These are phyloP conservation scores for Periplaneta americana DNA, from an alignment of 1,140 invertebrate species.

Conservation along the genomic window DNA sequence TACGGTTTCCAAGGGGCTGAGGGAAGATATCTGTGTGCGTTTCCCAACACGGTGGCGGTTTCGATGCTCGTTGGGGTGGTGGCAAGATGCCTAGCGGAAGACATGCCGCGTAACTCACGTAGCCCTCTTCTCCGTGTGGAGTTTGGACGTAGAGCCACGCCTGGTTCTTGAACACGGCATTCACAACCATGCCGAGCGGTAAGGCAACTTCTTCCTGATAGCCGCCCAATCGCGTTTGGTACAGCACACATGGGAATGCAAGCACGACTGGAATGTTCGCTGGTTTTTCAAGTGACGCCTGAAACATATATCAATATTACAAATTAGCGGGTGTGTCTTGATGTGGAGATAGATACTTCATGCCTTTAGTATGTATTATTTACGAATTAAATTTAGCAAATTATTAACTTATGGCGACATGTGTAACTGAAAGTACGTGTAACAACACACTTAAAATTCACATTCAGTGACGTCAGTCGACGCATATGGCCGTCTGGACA, in stretches of 20 bases:
- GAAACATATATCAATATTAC: too few relatives aligned
- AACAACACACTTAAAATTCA: too few relatives aligned
- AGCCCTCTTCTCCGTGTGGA: slow-evolving; percentile 72
- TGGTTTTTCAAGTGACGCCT: slow-evolving; percentile 64
- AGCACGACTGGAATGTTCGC: slow-evolving; percentile 78
- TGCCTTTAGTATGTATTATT: too few relatives aligned
- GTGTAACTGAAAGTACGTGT: too few relatives aligned
- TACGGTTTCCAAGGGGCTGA: slow-evolving; percentile 46
- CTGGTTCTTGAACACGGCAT: slow-evolving; percentile 77
- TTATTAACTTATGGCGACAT: too few relatives aligned
- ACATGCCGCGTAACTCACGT: slow-evolving; percentile 52
- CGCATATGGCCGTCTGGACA: too few relatives aligned
- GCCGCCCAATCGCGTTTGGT: slow-evolving; percentile 62
- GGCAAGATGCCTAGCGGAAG: slow-evolving; percentile 66
- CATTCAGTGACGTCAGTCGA: too few relatives aligned
- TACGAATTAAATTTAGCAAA: too few relatives aligned
- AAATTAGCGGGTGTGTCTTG: too few relatives aligned
- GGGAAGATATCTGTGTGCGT: slow-evolving; percentile 72
- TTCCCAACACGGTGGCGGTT: slow-evolving; percentile 65
- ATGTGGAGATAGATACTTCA: too few relatives aligned
- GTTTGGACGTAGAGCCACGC: slow-evolving; percentile 79
- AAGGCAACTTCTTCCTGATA: slow-evolving; percentile 62
- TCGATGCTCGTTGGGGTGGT: slow-evolving; percentile 28
- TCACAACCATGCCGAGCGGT: slow-evolving; percentile 75
- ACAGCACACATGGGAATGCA: slow-evolving; percentile 64